phyloP scores from a whole-genome alignment of 2,888 invertebrate genomes.

The Trypoxylon attenuatum region DNA sequence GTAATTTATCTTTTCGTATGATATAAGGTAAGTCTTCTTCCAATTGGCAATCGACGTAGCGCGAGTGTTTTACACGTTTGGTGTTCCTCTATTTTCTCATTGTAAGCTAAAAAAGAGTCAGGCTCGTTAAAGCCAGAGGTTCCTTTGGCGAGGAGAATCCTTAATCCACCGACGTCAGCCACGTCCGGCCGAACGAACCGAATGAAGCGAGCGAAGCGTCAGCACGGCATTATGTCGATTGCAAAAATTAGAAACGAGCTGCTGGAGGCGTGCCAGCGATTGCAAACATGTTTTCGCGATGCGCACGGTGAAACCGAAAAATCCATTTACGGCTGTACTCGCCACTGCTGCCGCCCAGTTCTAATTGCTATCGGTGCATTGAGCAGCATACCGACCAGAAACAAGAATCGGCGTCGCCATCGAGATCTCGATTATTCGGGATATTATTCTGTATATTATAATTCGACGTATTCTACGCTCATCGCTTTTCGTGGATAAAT shows the following conservation, averaged over 20 bases:
- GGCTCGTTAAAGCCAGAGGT: too few species aligned
- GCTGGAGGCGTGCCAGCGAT: constrained; percentile 11
- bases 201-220: background rate
- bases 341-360: constrained; percentile 26
- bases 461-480: constrained; percentile 1
- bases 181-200: background rate
- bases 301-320: constrained; percentile 11
- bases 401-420: background rate
- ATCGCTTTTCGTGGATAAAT: background rate
- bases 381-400: background rate
- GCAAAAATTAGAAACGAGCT: constrained; percentile 14
- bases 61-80: too few species aligned
- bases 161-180: background rate
- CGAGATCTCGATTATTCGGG: constrained; percentile 22
- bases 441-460: constrained; percentile 21
- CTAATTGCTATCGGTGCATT: constrained; percentile 30
- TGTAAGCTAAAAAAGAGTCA: too few species aligned
- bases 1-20: too few species aligned
- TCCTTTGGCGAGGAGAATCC: background rate
- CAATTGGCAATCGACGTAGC: too few species aligned
- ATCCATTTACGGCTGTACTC: constrained; percentile 6
- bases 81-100: too few species aligned
- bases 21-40: too few species aligned
- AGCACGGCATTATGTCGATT: constrained; percentile 1
- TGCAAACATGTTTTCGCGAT: constrained; percentile 12